Percentiles rank a stretch among this genome's conserved stretches.
Conservation (phyloP, 2,888 invertebrate genomes). For the Pantelozetes paolii region DNA sequence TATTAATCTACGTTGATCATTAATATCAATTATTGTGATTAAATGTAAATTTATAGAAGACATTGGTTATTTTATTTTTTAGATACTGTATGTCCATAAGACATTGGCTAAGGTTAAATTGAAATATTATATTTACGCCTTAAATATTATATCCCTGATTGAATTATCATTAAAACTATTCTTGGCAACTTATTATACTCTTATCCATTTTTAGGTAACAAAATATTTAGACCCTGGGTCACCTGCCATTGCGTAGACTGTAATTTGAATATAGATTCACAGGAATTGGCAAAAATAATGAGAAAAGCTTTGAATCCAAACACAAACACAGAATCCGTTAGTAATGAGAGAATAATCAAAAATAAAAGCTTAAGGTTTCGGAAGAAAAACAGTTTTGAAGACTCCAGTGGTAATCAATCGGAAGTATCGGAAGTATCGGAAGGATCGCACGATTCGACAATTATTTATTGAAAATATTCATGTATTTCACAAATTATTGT, state of each 20-base stretch:
- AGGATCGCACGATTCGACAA: neutral
- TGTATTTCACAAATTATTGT: too few species aligned
- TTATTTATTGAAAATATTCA: neutral
- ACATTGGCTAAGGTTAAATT: too few species aligned
- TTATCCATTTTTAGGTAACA: neutral
- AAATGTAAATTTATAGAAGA: too few species aligned
- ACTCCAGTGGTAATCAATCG: neutral
- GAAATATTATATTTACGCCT: too few species aligned
- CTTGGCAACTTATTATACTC: too few species aligned
- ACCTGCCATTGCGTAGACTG: conserved; percentile 18
- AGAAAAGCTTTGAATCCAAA: conserved; percentile 8
- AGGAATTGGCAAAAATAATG: neutral
- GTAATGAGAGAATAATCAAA: neutral
- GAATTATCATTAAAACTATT: too few species aligned
- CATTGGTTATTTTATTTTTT: too few species aligned
- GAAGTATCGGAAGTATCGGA: neutral
- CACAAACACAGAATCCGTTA: neutral
- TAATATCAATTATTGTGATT: too few species aligned
- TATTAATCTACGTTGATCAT: too few species aligned
- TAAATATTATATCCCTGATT: too few species aligned
- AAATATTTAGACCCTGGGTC: conserved; percentile 18
- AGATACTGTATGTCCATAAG: too few species aligned
- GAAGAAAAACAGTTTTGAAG: neutral
- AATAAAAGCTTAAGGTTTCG: neutral
- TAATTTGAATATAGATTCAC: conserved; percentile 11